A percentile compares a stretch with the other conserved stretches of the same genome.
Evolutionary conservation across 2,797 vertebrate genomes (phyloP).

Genomic region (Periophthalmus magnuspinnatus): DNA sequence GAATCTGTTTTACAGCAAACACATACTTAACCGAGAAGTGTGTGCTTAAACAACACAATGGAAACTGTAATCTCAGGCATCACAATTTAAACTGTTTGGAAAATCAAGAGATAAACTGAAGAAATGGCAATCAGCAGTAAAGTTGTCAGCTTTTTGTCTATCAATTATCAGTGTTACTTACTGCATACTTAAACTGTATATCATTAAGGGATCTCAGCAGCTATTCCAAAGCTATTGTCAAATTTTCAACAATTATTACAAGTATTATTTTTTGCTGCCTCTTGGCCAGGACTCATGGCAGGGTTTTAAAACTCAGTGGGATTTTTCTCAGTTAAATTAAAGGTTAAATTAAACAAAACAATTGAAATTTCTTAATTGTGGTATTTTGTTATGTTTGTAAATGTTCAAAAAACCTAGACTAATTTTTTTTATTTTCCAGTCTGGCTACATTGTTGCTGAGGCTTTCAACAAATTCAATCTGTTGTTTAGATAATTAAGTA

Average conservation of each 20-base stretch:
- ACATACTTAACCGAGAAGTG: constrained; percentile 10
- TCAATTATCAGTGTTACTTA: neutral
- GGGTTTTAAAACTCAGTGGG: no score
- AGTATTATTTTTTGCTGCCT: no score
- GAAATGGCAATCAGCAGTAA: neutral
- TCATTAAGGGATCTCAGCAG: neutral
- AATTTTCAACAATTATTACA: no score
- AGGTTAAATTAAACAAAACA: no score
- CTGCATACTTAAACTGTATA: neutral
- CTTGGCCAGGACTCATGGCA: no score
- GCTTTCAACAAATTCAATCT: no score
- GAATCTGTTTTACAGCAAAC: constrained; percentile 6
- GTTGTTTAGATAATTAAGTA: no score
- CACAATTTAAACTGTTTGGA: neutral
- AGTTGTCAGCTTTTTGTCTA: constrained; percentile 1
- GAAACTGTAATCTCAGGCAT: neutral
- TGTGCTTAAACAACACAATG: constrained; percentile 1
- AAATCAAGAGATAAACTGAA: neutral
- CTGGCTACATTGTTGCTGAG: no score
- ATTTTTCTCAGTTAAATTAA: no score
- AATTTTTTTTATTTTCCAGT: no score
- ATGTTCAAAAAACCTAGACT: neutral
- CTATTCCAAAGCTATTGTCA: no score
- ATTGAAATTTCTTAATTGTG: no score
- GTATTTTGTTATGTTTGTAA: neutral